These are phyloP conservation scores for Trypoxylus dichotomus DNA, from an alignment of 1,140 invertebrate species.

Conservation along the genomic window DNA sequence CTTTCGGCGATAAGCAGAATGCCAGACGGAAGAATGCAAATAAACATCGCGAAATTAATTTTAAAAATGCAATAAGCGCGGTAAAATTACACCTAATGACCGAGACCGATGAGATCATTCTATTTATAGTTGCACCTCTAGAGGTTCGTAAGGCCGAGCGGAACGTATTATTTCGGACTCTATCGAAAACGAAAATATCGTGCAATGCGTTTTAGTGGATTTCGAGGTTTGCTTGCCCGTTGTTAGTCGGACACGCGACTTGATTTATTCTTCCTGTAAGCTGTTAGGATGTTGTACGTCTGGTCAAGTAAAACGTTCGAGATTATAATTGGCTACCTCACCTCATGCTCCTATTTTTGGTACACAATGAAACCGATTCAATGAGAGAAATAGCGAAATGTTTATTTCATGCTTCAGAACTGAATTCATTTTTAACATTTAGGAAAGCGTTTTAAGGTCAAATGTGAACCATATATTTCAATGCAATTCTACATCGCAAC, in stretches of 20 bases:
- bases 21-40: neutral
- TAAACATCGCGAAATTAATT: neutral
- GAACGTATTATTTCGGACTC: neutral
- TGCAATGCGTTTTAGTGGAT: neutral
- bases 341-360: no score
- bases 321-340: no score
- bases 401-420: no score
- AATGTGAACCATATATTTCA: no score
- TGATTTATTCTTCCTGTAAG: neutral
- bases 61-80: neutral
- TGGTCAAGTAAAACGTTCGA: no score
- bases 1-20: neutral
- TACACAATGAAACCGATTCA: no score
- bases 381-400: no score
- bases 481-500: no score
- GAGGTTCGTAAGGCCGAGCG: neutral
- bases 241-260: neutral
- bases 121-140: neutral
- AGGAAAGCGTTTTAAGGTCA: no score
- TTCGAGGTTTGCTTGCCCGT: neutral
- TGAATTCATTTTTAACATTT: no score
- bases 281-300: no score
- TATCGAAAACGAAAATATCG: neutral
- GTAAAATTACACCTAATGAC: neutral
- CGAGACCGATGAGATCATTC: neutral